A percentile compares a stretch with the other conserved stretches of the same genome.
These are phyloP conservation scores for Bombus polaris DNA, from an alignment of 1,140 invertebrate species.

Conservation along the genomic window DNA sequence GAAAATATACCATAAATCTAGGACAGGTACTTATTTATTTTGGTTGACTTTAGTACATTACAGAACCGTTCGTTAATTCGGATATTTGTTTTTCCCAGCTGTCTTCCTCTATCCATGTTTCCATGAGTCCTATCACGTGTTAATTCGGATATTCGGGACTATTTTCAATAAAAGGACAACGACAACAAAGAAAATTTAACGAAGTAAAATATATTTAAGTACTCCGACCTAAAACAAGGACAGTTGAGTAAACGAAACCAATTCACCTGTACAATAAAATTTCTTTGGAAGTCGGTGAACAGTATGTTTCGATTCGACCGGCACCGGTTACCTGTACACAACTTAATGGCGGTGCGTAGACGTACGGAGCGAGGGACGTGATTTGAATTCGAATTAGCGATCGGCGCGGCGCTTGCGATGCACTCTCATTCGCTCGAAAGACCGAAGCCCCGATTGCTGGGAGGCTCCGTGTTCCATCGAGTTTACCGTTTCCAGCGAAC, in stretches of 20 bases:
- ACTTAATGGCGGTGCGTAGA: slow-evolving; percentile 43
- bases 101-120: no score
- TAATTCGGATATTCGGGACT: no score
- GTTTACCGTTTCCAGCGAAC: slow-evolving; percentile 28
- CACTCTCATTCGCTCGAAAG: slow-evolving; percentile 42
- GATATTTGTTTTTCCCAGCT: no score
- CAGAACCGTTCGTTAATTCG: no score
- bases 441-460: slow-evolving; percentile 23
- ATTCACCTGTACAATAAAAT: background rate
- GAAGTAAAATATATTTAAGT: background rate
- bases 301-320: background rate
- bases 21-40: no score
- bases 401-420: slow-evolving; percentile 26
- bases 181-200: no score
- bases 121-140: no score
- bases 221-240: background rate
- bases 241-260: background rate
- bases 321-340: background rate
- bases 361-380: slow-evolving; percentile 31
- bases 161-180: no score
- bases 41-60: no score
- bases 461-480: background rate
- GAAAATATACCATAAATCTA: no score
- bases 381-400: slow-evolving; percentile 63
- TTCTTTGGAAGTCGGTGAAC: background rate